phyloP scores from a whole-genome alignment of 2,797 vertebrate species.

The Hoplostethus mediterraneus region DNA sequence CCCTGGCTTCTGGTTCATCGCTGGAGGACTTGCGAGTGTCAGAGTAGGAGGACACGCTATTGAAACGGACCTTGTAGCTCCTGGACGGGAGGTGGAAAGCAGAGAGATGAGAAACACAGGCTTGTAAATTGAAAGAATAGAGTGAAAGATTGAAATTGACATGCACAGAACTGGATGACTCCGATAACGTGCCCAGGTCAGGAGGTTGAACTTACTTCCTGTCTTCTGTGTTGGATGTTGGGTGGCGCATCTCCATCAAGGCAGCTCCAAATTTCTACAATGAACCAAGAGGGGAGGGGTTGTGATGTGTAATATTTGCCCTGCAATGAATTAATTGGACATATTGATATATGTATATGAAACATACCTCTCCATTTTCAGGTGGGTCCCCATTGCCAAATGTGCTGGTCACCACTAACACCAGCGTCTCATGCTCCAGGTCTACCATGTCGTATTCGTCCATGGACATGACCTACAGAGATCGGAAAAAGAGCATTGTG shows the following conservation, averaged over 20 bases:
- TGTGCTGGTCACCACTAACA: conserved; percentile 95
- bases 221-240: conserved; percentile 92
- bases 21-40: conserved; percentile 94
- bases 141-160: neutral
- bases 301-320: neutral
- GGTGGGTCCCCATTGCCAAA: conserved; percentile 96
- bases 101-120: neutral
- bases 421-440: conserved; percentile 95
- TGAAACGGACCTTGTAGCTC: conserved; percentile 99
- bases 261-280: conserved; percentile 94
- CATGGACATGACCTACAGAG: conserved; percentile 92
- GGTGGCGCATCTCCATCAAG: conserved; percentile 97
- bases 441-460: conserved; percentile 97
- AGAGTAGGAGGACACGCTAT: conserved; percentile 96
- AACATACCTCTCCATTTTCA: conserved; percentile 94
- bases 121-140: neutral
- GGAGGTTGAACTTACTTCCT: conserved; percentile 88
- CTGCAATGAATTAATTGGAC: neutral
- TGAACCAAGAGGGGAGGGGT: neutral
- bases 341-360: too few species aligned
- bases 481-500: conserved; percentile 1
- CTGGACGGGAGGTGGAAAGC: conserved; percentile 71
- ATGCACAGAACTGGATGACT: too few species aligned
- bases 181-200: too few species aligned
- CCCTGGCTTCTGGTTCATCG: conserved; percentile 89